phyloP scores from a whole-genome alignment of 92 coral and sea anemone species.

The Plumapathes pennacea region DNA sequence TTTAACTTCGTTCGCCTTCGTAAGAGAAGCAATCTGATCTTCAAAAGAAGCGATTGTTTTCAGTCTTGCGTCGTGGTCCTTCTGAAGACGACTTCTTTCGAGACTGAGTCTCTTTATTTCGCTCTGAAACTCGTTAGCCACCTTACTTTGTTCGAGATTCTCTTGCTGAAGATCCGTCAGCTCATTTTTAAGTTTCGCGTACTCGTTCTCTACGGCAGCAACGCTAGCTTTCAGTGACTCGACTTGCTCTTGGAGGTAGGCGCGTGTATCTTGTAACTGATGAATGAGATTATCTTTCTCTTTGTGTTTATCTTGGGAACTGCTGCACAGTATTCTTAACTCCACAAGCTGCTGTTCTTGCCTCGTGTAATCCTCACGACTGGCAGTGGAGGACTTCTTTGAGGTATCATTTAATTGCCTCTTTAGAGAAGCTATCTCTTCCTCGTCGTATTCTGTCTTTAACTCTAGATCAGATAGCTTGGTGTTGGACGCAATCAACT shows the following conservation, averaged over 20 bases:
- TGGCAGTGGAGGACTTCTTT: slow-evolving; percentile 56
- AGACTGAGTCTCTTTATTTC: slow-evolving; percentile 46
- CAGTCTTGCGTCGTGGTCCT: slow-evolving; percentile 70
- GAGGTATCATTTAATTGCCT: slow-evolving; percentile 74
- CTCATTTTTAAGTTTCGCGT: slow-evolving; percentile 64
- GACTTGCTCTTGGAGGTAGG: slow-evolving; percentile 71
- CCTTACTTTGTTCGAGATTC: slow-evolving; percentile 70
- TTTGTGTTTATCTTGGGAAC: slow-evolving; percentile 82
- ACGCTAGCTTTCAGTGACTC: slow-evolving; percentile 67
- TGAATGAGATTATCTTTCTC: slow-evolving; percentile 87
- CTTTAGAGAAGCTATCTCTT: slow-evolving; percentile 73
- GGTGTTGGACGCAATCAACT: slow-evolving; percentile 55
- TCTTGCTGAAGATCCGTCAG: slow-evolving; percentile 70
- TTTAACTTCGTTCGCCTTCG: slow-evolving; percentile 51
- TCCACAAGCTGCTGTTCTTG: slow-evolving; percentile 89
- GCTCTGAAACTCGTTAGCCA: slow-evolving; percentile 52
- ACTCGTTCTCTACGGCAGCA: slow-evolving; percentile 60
- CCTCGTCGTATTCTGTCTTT: slow-evolving; percentile 72
- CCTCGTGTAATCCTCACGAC: slow-evolving; percentile 74
- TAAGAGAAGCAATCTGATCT: slow-evolving; percentile 60
- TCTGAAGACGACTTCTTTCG: slow-evolving; percentile 71
- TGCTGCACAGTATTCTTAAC: slow-evolving; percentile 66
- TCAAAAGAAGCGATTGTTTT: slow-evolving; percentile 62
- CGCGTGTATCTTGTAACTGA: slow-evolving; percentile 68
- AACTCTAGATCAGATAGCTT: slow-evolving; percentile 72